Evolutionary conservation across 2,797 vertebrate genomes (phyloP).

Genomic region (Sciurus vulgaris): DNA sequence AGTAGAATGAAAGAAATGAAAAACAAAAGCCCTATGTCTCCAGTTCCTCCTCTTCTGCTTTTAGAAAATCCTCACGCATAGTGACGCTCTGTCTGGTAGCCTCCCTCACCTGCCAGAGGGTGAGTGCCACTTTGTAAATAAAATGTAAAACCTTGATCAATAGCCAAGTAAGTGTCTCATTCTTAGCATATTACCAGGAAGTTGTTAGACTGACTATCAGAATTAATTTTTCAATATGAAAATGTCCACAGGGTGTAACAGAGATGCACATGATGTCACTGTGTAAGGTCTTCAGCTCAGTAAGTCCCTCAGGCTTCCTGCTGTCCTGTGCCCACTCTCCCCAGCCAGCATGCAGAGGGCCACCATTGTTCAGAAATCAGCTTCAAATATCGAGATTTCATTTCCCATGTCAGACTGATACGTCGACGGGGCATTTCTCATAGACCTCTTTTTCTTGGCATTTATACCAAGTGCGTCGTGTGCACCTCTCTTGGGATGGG

Average conservation of each 20-base stretch:
- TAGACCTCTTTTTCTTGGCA: background rate
- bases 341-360: background rate
- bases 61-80: background rate
- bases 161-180: background rate
- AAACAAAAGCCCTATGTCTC: too few relatives aligned
- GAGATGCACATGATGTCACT: background rate
- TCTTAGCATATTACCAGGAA: background rate
- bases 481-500: too few relatives aligned
- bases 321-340: background rate
- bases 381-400: background rate
- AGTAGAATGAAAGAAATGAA: background rate
- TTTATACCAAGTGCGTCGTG: background rate
- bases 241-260: background rate
- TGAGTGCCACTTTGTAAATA: rapidly evolving
- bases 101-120: rapidly evolving
- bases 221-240: background rate
- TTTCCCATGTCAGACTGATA: background rate
- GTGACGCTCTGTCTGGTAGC: rapidly evolving
- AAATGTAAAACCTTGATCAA: background rate
- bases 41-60: background rate
- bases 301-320: background rate
- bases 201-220: background rate
- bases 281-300: background rate
- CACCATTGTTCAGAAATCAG: background rate
- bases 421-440: background rate